Base-by-base conservation (phyloP, 2,888 invertebrate species). In the Priocnemis perturbator region DNA sequence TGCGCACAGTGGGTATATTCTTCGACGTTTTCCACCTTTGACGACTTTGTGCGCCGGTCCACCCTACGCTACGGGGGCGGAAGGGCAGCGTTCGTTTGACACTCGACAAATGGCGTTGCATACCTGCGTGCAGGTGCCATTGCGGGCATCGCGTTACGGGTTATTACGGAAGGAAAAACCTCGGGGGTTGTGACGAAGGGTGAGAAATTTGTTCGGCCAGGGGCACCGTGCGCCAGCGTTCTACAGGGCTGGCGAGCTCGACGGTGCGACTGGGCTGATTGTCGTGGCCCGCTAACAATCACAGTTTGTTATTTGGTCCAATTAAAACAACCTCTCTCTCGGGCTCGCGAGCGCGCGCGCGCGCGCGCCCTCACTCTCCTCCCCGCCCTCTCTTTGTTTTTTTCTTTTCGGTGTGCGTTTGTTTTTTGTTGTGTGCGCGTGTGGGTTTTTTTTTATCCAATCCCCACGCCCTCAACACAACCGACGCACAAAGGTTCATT, bases 241-340 rank as follows among this genome's bases (percentile, higher is more conserved):
- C 11, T 11, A 11, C 37, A 37, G 37, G 37, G 37, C 7, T 65
- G 63, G 55, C 56, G 47, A 30, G 61, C 56, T 15, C 30, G 64
- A 67, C 73, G 37, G 64, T 57, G 62, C 68, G 68, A 71, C 73
- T 67, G 53, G 48, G 59, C 64, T 67, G 75, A 75, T 76, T 73
- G 76, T 75, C 64, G 61, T 53, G 23, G 64, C 60, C 62, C 66
- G 75, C 69, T 70, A 79, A 79, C 75, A 79, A 79, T 79, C 73
- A 56, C 71, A 71, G 77, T 76, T 79, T 79, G 79, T 79, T 79
- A 79, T 79, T 79, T 73, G 74, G 73, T 77, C 79, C 79, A 79
- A 79, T 79, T 79, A 79, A 79, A 79, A 79, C 69, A 74, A 52
- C 61, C 52, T 53, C 61, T 20, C 20, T 26, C 52, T 37, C 61